Conservation (phyloP, 23 tunicate genomes). For the Trididemnum miniatum region DNA sequence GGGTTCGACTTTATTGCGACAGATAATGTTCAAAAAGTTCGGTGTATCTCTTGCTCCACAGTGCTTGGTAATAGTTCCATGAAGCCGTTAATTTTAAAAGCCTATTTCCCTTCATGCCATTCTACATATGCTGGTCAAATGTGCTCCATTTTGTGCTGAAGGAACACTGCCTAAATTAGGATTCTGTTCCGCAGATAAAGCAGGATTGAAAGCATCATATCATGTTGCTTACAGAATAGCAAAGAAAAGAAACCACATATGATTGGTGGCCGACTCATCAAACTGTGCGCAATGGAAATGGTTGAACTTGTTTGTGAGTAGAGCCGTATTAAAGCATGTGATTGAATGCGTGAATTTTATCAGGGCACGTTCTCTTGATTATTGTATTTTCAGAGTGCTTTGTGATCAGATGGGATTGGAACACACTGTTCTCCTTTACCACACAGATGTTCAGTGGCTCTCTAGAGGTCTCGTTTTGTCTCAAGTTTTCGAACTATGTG, state of each 20-base stretch:
- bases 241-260: conserved; percentile 33
- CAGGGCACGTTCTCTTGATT: conserved; percentile 38
- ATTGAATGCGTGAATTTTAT: conserved; percentile 17
- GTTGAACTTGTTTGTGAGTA: conserved; percentile 34
- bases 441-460: conserved; percentile 33
- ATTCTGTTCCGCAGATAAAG: conserved; percentile 29
- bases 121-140: conserved; percentile 22
- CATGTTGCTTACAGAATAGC: conserved; percentile 32
- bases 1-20: conserved; percentile 19
- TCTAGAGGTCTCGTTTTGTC: conserved; percentile 37
- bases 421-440: conserved; percentile 32
- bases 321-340: conserved; percentile 27
- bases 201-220: conserved; percentile 38
- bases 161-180: conserved; percentile 29
- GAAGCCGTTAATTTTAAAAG: conserved; percentile 21
- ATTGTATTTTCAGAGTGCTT: conserved; percentile 21
- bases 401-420: conserved; percentile 32
- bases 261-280: conserved; percentile 33
- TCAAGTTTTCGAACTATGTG: conserved; percentile 35
- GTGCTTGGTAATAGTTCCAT: conserved; percentile 27
- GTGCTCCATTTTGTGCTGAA: conserved; percentile 26
- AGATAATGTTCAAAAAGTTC: conserved; percentile 23
- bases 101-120: conserved; percentile 18
- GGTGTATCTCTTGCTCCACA: conserved; percentile 28
- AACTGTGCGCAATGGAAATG: conserved; percentile 27